Evolutionary conservation across 2,113 vertebrate species (phyloP).

Genomic region (Hemiscyllium ocellatum): DNA sequence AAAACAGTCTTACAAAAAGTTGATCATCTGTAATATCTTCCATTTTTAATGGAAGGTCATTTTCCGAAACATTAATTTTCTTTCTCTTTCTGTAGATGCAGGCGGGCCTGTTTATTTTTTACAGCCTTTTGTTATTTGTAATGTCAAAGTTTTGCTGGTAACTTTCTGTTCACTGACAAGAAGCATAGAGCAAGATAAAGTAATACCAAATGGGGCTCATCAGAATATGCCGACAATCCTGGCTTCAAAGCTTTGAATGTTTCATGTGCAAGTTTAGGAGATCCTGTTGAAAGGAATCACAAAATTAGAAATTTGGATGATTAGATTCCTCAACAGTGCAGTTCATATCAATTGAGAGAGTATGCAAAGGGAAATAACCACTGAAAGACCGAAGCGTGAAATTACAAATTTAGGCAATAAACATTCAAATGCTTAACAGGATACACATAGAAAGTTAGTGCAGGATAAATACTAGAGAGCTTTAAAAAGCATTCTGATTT

Average conservation of each 20-base stretch:
- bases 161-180: background rate
- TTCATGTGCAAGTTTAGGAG: constrained; percentile 70
- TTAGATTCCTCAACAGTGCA: background rate
- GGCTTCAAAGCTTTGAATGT: constrained; percentile 82
- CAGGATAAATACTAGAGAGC: background rate
- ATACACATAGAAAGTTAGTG: background rate
- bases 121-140: background rate
- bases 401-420: background rate
- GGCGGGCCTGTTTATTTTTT: background rate
- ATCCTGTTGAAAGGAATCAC: constrained; percentile 53
- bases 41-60: background rate
- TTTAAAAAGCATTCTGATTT: background rate
- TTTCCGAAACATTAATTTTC: background rate
- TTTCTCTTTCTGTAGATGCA: background rate
- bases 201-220: constrained; percentile 75
- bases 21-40: background rate
- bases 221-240: constrained; percentile 84
- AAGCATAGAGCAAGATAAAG: background rate
- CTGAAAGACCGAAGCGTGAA: background rate
- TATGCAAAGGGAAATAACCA: background rate
- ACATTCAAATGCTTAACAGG: background rate
- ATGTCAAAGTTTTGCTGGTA: background rate
- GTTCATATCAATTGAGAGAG: background rate
- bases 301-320: constrained; percentile 38
- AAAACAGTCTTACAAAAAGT: background rate